Conservation (phyloP, 2,797 vertebrate species). For the Oreortyx pictus region DNA sequence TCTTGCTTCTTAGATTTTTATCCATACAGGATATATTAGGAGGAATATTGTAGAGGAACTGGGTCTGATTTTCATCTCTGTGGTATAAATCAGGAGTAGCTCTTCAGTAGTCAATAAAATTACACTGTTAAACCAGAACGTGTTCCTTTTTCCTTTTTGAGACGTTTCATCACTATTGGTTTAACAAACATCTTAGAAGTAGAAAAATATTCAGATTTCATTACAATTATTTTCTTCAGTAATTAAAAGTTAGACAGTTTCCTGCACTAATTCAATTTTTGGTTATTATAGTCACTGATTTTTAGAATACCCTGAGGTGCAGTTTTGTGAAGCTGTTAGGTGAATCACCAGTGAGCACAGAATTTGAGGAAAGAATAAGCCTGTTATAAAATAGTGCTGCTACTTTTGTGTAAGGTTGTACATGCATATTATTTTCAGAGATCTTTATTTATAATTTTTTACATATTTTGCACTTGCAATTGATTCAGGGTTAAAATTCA, state of each 20-base stretch:
- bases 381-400: background rate
- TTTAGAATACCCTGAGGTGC: background rate
- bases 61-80: conserved; percentile 54
- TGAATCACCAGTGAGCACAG: background rate
- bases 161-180: background rate
- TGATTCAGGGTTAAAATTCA: background rate
- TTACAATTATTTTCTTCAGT: background rate
- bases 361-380: background rate
- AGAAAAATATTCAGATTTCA: conserved; percentile 34
- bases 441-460: background rate
- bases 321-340: background rate
- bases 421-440: background rate
- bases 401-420: background rate
- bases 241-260: conserved; percentile 4
- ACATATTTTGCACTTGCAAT: background rate
- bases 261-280: conserved; percentile 17
- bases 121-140: conserved; percentile 30
- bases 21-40: background rate
- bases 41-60: conserved; percentile 25
- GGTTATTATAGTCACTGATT: background rate
- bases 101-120: conserved; percentile 47
- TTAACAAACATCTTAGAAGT: conserved; percentile 23
- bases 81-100: conserved; percentile 50
- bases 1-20: conserved; percentile 46
- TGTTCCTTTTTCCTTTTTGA: background rate